These are phyloP conservation scores for Stomorhina lunata DNA, from an alignment of 2,888 invertebrate species.

Conservation along the genomic window DNA sequence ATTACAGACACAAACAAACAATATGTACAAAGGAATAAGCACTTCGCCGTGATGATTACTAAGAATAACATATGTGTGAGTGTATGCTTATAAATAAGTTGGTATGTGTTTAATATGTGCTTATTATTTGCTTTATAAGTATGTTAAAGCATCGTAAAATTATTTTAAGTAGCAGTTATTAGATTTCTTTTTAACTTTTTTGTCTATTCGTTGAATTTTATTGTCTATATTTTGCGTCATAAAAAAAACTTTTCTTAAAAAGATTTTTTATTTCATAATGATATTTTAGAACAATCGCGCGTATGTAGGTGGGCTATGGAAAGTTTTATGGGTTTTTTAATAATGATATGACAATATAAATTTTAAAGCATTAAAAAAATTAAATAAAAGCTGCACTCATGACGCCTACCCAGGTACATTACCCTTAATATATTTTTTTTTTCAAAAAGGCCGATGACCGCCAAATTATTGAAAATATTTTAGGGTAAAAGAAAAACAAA, in stretches of 20 bases:
- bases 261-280: slow-evolving; percentile 17
- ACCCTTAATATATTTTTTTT: too few relatives aligned
- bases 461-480: too few relatives aligned
- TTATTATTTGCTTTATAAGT: not conserved
- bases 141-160: slow-evolving; percentile 8
- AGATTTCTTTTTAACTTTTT: slow-evolving; percentile 3
- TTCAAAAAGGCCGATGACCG: too few relatives aligned
- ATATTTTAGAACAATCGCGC: not conserved
- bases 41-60: not conserved
- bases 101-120: not conserved
- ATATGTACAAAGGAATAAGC: not conserved
- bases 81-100: not conserved
- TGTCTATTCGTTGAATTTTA: slow-evolving; percentile 34
- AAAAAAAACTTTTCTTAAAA: slow-evolving; percentile 38
- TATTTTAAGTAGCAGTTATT: not conserved
- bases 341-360: too few relatives aligned
- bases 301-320: not conserved
- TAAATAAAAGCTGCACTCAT: too few relatives aligned
- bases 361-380: too few relatives aligned
- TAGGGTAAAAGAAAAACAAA: too few relatives aligned
- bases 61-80: not conserved
- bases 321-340: slow-evolving; percentile 21
- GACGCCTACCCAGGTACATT: too few relatives aligned
- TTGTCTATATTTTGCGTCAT: not conserved
- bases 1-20: not conserved